Percentiles rank a stretch among this genome's conserved stretches.
Conservation (phyloP, 2,888 invertebrate species). For the Tortricodes alternella region DNA sequence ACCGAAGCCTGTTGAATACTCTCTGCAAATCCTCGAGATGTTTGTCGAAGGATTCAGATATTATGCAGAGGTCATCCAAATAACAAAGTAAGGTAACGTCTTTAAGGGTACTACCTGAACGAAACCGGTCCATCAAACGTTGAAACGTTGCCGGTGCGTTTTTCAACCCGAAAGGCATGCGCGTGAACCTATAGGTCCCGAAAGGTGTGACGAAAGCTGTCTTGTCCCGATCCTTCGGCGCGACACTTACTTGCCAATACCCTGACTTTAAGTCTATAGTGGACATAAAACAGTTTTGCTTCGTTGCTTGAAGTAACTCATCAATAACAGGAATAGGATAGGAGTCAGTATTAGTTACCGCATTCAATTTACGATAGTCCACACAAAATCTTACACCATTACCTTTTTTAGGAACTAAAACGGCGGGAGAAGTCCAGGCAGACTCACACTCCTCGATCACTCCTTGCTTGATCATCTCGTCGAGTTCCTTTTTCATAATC, state of each 20-base stretch:
- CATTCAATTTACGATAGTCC: too few species aligned
- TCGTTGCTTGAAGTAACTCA: constrained; percentile 29
- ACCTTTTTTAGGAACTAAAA: constrained; percentile 45
- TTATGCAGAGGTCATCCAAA: constrained; percentile 39
- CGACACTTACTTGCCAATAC: constrained; percentile 37
- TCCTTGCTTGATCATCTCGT: constrained; percentile 40
- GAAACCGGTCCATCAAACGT: constrained; percentile 40
- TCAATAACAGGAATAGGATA: constrained; percentile 51
- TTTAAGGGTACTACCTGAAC: constrained; percentile 23
- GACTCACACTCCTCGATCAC: constrained; percentile 49
- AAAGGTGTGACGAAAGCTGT: constrained; percentile 42
- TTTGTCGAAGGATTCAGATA: constrained; percentile 34
- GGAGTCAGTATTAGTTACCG: too few species aligned
- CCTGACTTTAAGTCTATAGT: constrained; percentile 50
- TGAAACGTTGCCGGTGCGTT: constrained; percentile 43
- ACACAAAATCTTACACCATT: constrained; percentile 39
- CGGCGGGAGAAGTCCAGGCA: constrained; percentile 45
- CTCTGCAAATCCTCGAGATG: constrained; percentile 34
- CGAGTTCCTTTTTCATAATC: constrained; percentile 40
- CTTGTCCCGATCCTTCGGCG: constrained; percentile 36
- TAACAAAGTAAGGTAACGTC: constrained; percentile 35
- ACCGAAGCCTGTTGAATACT: constrained; percentile 24
- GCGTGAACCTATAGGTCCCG: constrained; percentile 38
- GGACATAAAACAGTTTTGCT: constrained; percentile 38
- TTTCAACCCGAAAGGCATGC: constrained; percentile 43